Base-by-base conservation (phyloP, 2,113 vertebrate genomes). In the Romanogobio albipinnatus region DNA sequence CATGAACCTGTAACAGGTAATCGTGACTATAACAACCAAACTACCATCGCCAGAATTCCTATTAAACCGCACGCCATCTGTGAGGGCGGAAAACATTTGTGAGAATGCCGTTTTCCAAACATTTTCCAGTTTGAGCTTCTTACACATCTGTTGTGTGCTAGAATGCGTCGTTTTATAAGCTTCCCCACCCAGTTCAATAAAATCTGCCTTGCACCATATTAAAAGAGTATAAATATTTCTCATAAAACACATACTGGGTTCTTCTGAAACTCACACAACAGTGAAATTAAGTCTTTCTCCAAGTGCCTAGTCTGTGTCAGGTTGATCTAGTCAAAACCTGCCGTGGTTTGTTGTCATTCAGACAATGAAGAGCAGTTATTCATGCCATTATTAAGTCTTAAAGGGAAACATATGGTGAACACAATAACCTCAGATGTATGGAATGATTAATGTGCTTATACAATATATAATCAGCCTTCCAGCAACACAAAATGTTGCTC, bases 111-210 rank as follows among this genome's bases (percentile, higher is more conserved):
- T 87, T 90, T 90, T 89, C 89, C 88, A 13, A 83, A 79, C 51
- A 53, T 73, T 86, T 88, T 86, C 75, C 82, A 87, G 26, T 75
- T 78, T 82, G 53, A 84, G 45, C 70, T 81, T 82, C 87, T 89
- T 86, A 83, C 90, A 90, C 87, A 87, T 76, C 85, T 88, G 88
- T 83, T 88, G 74, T 85, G 86, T 29, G 83, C 88, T 88, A 82
- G 83, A 76, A 87, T 74, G 53, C 49, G 75, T 51, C 10, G 76
- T 91, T 94, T 95, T 93, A 93, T 93, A 84, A 77, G 92, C 79
- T 59, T 88, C 86, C 83, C 92, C 94, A 93, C 93, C 93, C 93
- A 89, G 75, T 89, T 90, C 92, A 93, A 93, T 94, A 88, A 95
- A 93, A 91, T 90, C 81, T 78, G 84, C 36, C 88, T 74, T 82